Evolutionary conservation across 2,797 vertebrate species (phyloP).

Genomic region (Onychomys arenicola): DNA sequence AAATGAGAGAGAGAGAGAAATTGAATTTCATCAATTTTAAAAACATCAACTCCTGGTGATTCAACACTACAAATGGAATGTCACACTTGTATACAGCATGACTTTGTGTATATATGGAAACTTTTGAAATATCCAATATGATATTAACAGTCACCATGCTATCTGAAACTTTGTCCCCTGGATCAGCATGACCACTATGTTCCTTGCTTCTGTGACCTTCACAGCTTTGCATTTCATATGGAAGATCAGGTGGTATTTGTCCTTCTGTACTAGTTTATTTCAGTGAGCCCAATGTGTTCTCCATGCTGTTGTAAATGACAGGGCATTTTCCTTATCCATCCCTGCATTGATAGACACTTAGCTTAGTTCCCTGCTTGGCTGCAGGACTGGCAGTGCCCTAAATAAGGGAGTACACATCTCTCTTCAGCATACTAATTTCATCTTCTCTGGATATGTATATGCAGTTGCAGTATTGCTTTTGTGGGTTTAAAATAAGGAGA

Average conservation of each 20-base stretch:
- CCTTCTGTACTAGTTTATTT: neutral
- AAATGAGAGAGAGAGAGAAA: too few relatives aligned
- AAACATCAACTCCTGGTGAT: neutral
- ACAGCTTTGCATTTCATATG: neutral
- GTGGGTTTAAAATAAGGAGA: neutral
- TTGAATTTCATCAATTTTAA: slow-evolving; percentile 24
- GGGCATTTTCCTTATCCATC: neutral
- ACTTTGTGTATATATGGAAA: neutral
- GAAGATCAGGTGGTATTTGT: neutral
- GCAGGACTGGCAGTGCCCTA: neutral
- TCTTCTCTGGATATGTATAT: neutral
- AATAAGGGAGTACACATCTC: neutral
- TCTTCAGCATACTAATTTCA: neutral
- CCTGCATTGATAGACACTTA: neutral
- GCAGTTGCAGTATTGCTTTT: neutral
- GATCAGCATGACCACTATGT: neutral
- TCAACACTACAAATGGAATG: slow-evolving; percentile 1
- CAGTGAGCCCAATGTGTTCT: neutral
- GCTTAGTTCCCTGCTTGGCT: neutral
- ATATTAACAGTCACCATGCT: neutral
- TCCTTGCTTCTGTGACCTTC: neutral
- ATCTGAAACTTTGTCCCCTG: neutral
- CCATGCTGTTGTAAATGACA: neutral
- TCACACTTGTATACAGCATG: neutral
- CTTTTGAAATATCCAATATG: neutral